Evolutionary conservation across 1,140 invertebrate species (phyloP).

Genomic region (Psix sp.): DNA sequence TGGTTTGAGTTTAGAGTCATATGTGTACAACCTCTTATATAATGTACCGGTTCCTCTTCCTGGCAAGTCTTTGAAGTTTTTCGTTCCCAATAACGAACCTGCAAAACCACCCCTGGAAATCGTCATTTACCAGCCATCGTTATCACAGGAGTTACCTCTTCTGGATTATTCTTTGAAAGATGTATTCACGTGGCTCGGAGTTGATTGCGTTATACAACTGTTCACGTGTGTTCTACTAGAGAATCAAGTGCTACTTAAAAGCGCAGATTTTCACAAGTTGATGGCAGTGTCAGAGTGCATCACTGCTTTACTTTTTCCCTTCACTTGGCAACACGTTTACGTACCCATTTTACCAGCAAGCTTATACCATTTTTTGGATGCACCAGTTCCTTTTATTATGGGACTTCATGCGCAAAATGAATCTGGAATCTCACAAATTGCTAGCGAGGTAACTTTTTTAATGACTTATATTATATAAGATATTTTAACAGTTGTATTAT

Average conservation of each 20-base stretch:
- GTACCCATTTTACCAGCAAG: slow-evolving; percentile 98
- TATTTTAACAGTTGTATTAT: too few relatives aligned
- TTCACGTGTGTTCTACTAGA: slow-evolving; percentile 97
- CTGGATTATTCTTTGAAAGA: slow-evolving; percentile 95
- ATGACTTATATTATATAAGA: too few relatives aligned
- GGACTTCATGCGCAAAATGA: slow-evolving; percentile 83
- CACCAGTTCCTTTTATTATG: slow-evolving; percentile 99
- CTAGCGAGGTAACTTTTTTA: slow-evolving; percentile 77
- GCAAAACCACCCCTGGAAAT: slow-evolving; percentile 82
- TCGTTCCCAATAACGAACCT: slow-evolving; percentile 84
- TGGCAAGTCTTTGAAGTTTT: slow-evolving; percentile 91
- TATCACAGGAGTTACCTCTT: slow-evolving; percentile 89
- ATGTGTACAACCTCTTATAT: slow-evolving; percentile 96
- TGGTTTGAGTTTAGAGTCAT: slow-evolving; percentile 90
- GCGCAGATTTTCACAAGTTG: slow-evolving; percentile 93
- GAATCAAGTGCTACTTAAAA: slow-evolving; percentile 96
- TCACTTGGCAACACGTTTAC: slow-evolving; percentile 98
- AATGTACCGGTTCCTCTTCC: slow-evolving; percentile 93
- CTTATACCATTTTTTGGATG: slow-evolving; percentile 97
- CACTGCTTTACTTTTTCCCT: slow-evolving; percentile 93
- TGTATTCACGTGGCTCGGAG: slow-evolving; percentile 90
- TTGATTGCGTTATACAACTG: slow-evolving; percentile 94
- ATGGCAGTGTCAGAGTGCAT: slow-evolving; percentile 98
- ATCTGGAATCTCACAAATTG: slow-evolving; percentile 79
- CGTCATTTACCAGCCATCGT: slow-evolving; percentile 84